Base-by-base conservation (phyloP, 2,113 vertebrate genomes). In the Halcyon malimbica region DNA sequence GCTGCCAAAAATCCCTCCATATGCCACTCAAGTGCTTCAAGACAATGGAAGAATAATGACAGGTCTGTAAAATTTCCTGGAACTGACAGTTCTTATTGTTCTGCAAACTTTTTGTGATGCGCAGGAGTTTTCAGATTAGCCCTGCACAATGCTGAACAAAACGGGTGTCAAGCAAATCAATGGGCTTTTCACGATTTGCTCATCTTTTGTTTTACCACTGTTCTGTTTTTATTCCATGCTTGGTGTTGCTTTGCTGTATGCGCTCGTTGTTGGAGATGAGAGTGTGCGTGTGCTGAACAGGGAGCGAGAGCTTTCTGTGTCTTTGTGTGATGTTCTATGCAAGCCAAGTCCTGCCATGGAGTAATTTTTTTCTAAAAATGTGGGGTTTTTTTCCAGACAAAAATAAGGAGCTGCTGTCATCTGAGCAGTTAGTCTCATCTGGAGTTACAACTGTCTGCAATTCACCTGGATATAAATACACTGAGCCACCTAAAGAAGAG, bases 31-130 rank as follows among this genome's bases (percentile, higher is more conserved):
- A 51, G 93, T 67, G 95, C 80, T 90, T 88, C 87, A 95, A 96
- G 95, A 97, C 91, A 97, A 97, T 93, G 63, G 93, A 75, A 81
- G 63, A 94, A 96, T 94, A 97, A 97, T 94, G 94, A 92, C 86
- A 93, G 87, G 83, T 56, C 96, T 95, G 74, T 87, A 89, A 94
- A 96, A 97, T 89, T 76, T 96, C 96, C 94, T 94, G 81, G 70
- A 85, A 93, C 28, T 97, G 97, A 97, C 97, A 97, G 93, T 94
- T 94, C 83, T 64, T 85, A 95, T 97, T 97, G 94, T 97, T 96
- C 97, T 20, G 33, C 59, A 84, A 97, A 96, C 84, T 97, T 97
- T 94, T 90, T 4, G 64, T 93, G 93, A 95, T 2, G 63, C 65
- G 91, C 50, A 56, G 88, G 91, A 86, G 60, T 94, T 96, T 97